A percentile compares a stretch with the other conserved stretches of the same genome.
phyloP scores from a whole-genome alignment of 2,888 invertebrate genomes.

The Erebia palarica region DNA sequence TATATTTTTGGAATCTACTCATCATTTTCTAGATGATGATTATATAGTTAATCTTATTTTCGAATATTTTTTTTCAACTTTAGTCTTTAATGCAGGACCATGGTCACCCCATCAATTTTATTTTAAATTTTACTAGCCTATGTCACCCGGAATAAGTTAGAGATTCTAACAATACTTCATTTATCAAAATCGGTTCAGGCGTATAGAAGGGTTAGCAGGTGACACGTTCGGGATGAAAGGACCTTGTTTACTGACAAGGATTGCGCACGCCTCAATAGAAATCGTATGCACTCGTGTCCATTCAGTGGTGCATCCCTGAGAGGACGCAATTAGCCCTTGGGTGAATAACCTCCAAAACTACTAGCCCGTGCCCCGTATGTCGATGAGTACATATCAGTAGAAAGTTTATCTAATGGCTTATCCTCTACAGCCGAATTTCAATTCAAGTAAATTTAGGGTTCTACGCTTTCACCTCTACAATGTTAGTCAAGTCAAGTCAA shows the following conservation, averaged over 20 bases:
- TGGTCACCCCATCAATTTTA: no score
- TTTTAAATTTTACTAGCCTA: no score
- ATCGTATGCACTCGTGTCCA: slow-evolving; percentile 65
- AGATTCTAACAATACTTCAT: no score
- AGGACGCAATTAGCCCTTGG: slow-evolving; percentile 69
- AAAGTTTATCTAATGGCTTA: neutral
- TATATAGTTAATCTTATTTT: no score
- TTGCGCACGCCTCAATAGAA: slow-evolving; percentile 61
- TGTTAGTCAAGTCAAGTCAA: no score
- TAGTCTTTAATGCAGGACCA: no score
- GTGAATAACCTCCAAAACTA: slow-evolving; percentile 40
- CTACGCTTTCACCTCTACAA: neutral
- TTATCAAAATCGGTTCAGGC: no score
- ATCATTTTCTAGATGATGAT: no score
- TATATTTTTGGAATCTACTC: no score
- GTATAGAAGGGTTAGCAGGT: slow-evolving; percentile 74
- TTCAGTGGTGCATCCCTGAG: slow-evolving; percentile 65
- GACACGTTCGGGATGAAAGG: slow-evolving; percentile 65
- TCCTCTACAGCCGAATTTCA: neutral
- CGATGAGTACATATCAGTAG: neutral
- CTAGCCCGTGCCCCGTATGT: slow-evolving; percentile 19
- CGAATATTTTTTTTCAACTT: no score
- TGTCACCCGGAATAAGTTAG: no score
- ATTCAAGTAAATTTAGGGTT: neutral
- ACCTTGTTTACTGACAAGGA: slow-evolving; percentile 67